Base-by-base conservation (phyloP, 2,888 invertebrate species). In the Hydriomena furcata region DNA sequence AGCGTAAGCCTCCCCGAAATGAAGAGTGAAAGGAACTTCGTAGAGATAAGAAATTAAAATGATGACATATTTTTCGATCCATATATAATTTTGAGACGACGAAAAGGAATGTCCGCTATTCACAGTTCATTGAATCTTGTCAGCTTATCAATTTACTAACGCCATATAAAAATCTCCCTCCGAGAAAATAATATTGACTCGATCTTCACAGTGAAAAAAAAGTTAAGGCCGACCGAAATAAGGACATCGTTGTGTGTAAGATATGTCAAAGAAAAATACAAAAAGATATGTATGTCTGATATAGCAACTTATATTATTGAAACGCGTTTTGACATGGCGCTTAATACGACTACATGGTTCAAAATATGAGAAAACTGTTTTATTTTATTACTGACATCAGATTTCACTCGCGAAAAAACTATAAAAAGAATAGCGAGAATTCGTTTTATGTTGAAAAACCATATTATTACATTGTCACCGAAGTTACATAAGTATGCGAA, bases 1-100 rank as follows among this genome's bases (percentile, higher is more conserved):
- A 67, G 69, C 71, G 68, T 72, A 75, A 73, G 71, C 72, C 69
- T 60, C 66, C 43, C 69, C 65, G 63, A 73, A 76, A 73, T 72
- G 60, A 65, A 53, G 61, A 66, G 57, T 66, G 60, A 68, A 66
- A 65, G 59, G 63, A 67, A 63, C 57, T 63, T 66, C 52, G 43
- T 48, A 51, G 44, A 68, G 63, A 73, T 61, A 55, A 61, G 42
- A 64, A 69, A 69, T 66, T 63, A 66, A 69, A 68, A 63, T 62
- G 56, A 51, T 60, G 59, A 60, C 60, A 61, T 63, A 61, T 63
- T 66, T 62, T 61, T 56, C 54, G 46, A 48, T 55, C 45, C 59
- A 61, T 63, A 61, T 57, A 59, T 59, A 54, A 50, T 52, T 57
- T 35, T 11, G 25, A 40, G 42, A 36, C 40, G 34, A 32, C 48